Evolutionary conservation across 2,797 vertebrate genomes (phyloP), one percentile per base, ranked within the genome.

Genomic region (Xenentodon cancila): DNA sequence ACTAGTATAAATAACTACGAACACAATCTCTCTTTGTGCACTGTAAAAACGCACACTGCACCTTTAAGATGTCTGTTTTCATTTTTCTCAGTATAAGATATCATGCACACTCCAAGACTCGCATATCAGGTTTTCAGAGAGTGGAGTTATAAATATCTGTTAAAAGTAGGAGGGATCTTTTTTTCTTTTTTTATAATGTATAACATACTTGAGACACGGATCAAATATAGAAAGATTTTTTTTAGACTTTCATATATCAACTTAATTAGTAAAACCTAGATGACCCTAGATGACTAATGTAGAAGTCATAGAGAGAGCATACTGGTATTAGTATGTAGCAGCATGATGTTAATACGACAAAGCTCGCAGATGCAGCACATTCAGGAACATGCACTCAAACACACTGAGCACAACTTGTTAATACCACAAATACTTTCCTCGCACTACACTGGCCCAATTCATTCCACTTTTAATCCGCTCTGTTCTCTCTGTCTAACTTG

Each of bases 371-470:
- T 51, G 61, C 68, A 3, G 67, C 77, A 76, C 80, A 81, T 80
- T 82, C 72, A 79, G 69, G 69, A 81, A 84, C 82, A 87, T 70
- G 76, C 81, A 71, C 77, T 78, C 61, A 87, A 73, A 76, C 71
- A 80, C 63, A 80, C 50, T 51, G 49, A 64, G 79, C 67, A 82
- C 73, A 87, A 85, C 74, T 83, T 84, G 75, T 79, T 78, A 84
- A 89, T 82, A 83, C 75, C 82, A 88, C 86, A 90, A 88, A 88
- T 88, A 83, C 82, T 88, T 89, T 84, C 45, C 75, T 57, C 21
- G n/a, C 67, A 90, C 78, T 89, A 93, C 91, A 94, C 91, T 90
- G 85, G 85, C 81, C 83, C 88, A 84, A 91, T 93, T 92, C 92
- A 93, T 92, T 90, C 82, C 80, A 68, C 25, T 54, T 86, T 72